Conservation (phyloP, 2,888 invertebrate species). For the Dasysyrphus tricinctus region DNA sequence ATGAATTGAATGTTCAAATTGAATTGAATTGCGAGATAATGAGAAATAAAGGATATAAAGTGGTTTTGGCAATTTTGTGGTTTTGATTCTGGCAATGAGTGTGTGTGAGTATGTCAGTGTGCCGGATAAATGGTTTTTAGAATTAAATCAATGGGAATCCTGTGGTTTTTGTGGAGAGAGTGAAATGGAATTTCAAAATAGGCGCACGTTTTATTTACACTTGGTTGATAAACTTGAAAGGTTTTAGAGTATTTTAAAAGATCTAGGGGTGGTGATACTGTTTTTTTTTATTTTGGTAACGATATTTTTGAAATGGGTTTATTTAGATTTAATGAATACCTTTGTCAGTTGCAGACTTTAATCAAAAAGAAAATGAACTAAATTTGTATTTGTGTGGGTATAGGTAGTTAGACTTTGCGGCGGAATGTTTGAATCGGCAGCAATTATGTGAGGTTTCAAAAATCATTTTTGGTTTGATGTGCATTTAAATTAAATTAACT, state of each 20-base stretch:
- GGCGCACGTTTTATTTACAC: conserved; percentile 26
- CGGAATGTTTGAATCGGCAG: too few relatives aligned
- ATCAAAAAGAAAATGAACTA: neutral
- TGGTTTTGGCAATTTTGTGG: conserved; percentile 56
- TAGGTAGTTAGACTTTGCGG: too few relatives aligned
- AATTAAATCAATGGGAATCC: conserved; percentile 38
- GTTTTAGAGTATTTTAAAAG: neutral
- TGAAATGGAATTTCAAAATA: conserved; percentile 15
- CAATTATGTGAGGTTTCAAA: neutral
- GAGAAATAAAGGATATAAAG: conserved; percentile 47
- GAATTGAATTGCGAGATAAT: conserved; percentile 50
- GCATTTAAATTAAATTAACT: neutral
- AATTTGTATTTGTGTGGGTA: neutral
- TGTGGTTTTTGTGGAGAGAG: conserved; percentile 7
- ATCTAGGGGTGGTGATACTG: neutral
- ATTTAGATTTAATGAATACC: neutral
- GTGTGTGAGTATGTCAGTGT: neutral
- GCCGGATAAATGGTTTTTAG: conserved; percentile 24
- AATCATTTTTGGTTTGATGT: neutral
- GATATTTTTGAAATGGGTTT: neutral
- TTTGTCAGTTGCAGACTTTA: conserved; percentile 14
- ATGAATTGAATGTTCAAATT: conserved; percentile 28
- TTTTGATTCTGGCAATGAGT: neutral
- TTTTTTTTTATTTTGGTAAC: neutral
- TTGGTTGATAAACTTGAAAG: conserved; percentile 38